phyloP scores from a whole-genome alignment of 2,113 vertebrate species.

The Pelodiscus sinensis region DNA sequence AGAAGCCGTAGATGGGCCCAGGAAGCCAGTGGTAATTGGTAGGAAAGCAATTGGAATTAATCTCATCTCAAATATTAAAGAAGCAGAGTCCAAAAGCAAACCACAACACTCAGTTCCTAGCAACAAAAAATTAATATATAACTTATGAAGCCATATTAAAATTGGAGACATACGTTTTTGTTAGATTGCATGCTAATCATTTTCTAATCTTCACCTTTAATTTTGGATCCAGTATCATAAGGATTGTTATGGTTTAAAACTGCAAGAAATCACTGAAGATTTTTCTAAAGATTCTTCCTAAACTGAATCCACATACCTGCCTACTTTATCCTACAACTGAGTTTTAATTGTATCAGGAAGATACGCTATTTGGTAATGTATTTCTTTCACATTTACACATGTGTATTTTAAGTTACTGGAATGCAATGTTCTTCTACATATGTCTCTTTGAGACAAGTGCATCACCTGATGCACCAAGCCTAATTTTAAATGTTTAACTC shows the following conservation, averaged over 20 bases:
- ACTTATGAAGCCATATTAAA: neutral
- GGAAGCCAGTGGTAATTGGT: neutral
- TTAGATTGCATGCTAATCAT: neutral
- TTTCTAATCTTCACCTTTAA: neutral
- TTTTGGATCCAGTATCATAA: neutral
- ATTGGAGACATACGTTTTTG: neutral
- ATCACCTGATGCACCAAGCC: neutral
- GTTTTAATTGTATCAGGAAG: neutral
- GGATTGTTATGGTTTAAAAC: neutral
- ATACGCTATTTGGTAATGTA: neutral
- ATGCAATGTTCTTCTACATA: neutral
- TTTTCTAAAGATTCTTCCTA: neutral
- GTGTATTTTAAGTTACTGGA: neutral
- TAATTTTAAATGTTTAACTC: neutral
- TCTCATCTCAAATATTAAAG: neutral
- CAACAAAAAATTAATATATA: neutral
- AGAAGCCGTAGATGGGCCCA: neutral
- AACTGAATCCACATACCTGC: neutral
- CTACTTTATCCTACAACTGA: too few relatives aligned
- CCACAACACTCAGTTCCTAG: neutral
- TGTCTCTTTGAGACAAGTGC: neutral
- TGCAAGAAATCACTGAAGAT: neutral
- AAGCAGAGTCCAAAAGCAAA: neutral
- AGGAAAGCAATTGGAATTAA: neutral
- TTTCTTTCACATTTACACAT: neutral